Evolutionary conservation across 2,113 vertebrate genomes (phyloP).

Genomic region (Amblyopsis rosae): DNA sequence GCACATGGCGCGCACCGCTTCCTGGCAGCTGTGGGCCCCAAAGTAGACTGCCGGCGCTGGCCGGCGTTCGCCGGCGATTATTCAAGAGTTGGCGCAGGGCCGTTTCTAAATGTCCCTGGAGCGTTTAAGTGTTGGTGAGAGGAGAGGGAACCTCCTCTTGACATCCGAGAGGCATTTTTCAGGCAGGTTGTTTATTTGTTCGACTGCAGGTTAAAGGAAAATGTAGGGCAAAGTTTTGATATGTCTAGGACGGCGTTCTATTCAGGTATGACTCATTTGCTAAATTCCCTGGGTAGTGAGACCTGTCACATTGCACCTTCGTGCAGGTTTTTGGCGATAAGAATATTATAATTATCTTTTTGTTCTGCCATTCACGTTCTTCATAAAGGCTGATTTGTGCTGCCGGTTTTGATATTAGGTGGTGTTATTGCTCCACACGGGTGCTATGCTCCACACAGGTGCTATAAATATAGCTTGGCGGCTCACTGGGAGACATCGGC

Average conservation of each 20-base stretch:
- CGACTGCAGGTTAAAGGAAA: not conserved
- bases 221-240: conserved; percentile 27
- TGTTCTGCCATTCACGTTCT: not conserved
- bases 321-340: conserved; percentile 1
- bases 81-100: conserved; percentile 74
- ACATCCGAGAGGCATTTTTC: not conserved
- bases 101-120: conserved; percentile 58
- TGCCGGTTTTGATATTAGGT: not conserved
- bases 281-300: not conserved
- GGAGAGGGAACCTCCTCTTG: conserved; percentile 40
- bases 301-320: not conserved
- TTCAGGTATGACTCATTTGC: conserved; percentile 3
- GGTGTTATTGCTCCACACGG: conserved; percentile 3
- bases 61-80: conserved; percentile 77
- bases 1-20: conserved; percentile 72
- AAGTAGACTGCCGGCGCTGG: conserved; percentile 62
- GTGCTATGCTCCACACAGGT: conserved; percentile 3
- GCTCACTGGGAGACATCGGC: conserved; percentile 1
- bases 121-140: conserved; percentile 61
- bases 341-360: not conserved
- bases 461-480: conserved; percentile 6
- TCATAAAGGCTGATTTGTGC: not conserved
- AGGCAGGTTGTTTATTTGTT: conserved; percentile 3
- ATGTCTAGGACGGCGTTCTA: not conserved
- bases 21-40: conserved; percentile 72